Conservation (phyloP, 2,113 vertebrate species). For the Apaloderma vittatum region DNA sequence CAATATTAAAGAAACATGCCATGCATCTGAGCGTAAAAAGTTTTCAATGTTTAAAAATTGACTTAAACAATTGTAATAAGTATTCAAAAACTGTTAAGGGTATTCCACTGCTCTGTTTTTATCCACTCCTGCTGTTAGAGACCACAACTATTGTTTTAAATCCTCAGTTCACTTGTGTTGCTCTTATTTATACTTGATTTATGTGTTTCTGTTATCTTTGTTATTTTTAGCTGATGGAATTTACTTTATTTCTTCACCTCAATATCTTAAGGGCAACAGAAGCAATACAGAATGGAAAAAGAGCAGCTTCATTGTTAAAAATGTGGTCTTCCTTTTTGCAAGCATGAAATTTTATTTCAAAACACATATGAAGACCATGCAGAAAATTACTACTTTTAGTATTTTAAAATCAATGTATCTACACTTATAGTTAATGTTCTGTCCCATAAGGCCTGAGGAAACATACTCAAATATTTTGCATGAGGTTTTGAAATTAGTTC, state of each 20-base stretch:
- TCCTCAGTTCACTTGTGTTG: background rate
- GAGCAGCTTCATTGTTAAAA: constrained; percentile 20
- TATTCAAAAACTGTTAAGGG: background rate
- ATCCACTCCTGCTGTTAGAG: background rate
- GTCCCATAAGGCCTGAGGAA: background rate
- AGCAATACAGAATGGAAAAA: constrained; percentile 37
- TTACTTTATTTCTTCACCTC: constrained; percentile 67
- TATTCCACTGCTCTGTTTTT: background rate
- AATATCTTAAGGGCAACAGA: constrained; percentile 68
- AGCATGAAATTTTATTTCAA: background rate
- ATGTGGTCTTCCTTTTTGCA: background rate
- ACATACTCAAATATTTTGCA: background rate
- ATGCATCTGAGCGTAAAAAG: background rate
- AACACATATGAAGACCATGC: background rate
- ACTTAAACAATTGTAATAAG: background rate
- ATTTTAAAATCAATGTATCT: background rate
- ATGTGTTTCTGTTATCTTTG: constrained; percentile 67
- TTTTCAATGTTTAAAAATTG: background rate
- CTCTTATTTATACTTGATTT: constrained; percentile 66
- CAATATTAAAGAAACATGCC: background rate
- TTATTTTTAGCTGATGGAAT: constrained; percentile 70
- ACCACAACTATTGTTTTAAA: constrained; percentile 22
- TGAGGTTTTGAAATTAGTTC: background rate
- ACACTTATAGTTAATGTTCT: background rate
- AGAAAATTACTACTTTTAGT: background rate